These are phyloP conservation scores for Vulpes vulpes DNA, from an alignment of 2,113 vertebrate species.

Conservation along the genomic window DNA sequence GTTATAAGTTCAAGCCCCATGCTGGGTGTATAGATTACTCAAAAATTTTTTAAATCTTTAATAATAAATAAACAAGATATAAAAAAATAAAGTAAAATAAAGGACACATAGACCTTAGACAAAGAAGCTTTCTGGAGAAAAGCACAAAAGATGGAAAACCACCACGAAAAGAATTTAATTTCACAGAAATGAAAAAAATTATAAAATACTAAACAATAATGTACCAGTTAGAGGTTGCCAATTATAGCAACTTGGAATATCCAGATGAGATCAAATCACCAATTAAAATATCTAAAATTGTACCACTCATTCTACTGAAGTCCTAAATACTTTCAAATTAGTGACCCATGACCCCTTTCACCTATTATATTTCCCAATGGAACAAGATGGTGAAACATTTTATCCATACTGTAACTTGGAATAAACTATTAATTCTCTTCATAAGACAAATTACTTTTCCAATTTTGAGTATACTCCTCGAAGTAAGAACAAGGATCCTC, in stretches of 20 bases:
- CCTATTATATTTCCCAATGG: not conserved
- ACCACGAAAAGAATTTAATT: slow-evolving; percentile 18
- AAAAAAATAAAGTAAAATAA: not conserved
- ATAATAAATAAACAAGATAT: not conserved
- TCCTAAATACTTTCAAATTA: slow-evolving; percentile 59
- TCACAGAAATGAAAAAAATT: not conserved
- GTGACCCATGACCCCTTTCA: not conserved
- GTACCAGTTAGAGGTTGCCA: not conserved
- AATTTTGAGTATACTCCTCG: not conserved
- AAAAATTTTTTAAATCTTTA: not conserved
- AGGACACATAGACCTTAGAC: not conserved
- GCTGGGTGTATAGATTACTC: not conserved
- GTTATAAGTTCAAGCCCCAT: not conserved
- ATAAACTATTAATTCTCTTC: slow-evolving; percentile 36
- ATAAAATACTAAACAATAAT: not conserved
- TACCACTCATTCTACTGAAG: slow-evolving; percentile 1
- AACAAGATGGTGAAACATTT: slow-evolving; percentile 46
- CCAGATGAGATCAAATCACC: slow-evolving; percentile 34
- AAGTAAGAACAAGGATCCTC: not conserved
- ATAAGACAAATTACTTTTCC: slow-evolving; percentile 19
- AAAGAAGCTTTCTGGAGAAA: not conserved
- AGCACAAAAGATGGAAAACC: not conserved
- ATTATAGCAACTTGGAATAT: slow-evolving; percentile 20
- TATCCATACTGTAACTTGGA: not conserved
- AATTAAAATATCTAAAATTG: slow-evolving; percentile 67